Percentiles rank a stretch among this genome's conserved stretches.
These are phyloP conservation scores for Marisa cornuarietis DNA, from an alignment of 1,140 invertebrate species.

Conservation along the genomic window DNA sequence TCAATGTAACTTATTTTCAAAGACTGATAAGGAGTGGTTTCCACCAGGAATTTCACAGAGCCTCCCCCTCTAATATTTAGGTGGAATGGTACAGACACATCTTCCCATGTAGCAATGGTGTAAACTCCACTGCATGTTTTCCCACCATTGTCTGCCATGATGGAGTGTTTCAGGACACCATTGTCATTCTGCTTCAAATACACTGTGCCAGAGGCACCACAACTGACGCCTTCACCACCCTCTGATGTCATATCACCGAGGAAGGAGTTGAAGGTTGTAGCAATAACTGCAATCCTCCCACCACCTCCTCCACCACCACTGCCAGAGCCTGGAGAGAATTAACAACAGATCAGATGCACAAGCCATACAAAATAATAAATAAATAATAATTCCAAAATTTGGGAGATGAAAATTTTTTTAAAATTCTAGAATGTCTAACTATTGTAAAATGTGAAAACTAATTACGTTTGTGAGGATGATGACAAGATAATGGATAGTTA, in stretches of 20 bases:
- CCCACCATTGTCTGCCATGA: conserved; percentile 40
- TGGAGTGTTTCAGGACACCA: conserved; percentile 33
- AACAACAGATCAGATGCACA: too few species aligned
- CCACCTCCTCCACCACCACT: conserved; percentile 44
- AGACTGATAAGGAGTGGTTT: not conserved
- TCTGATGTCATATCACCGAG: conserved; percentile 30
- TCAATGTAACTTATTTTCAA: conserved; percentile 33
- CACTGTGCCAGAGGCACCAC: conserved; percentile 50
- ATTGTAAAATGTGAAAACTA: too few species aligned
- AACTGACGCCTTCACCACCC: conserved; percentile 36
- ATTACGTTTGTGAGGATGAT: too few species aligned
- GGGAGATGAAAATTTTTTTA: too few species aligned
- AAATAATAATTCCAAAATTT: too few species aligned
- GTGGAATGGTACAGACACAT: conserved; percentile 22
- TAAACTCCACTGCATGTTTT: conserved; percentile 10
- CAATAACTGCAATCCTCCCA: conserved; percentile 43
- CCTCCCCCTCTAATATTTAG: conserved; percentile 36
- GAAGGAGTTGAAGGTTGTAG: conserved; percentile 35
- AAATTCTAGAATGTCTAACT: too few species aligned
- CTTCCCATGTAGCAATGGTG: conserved; percentile 32
- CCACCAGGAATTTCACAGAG: conserved; percentile 30
- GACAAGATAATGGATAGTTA: too few species aligned
- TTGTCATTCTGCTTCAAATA: conserved; percentile 39
- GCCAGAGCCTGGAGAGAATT: not conserved
- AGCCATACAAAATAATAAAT: too few species aligned